phyloP scores from a whole-genome alignment of 2,888 invertebrate genomes.

The Caenorhabditis macrosperma region DNA sequence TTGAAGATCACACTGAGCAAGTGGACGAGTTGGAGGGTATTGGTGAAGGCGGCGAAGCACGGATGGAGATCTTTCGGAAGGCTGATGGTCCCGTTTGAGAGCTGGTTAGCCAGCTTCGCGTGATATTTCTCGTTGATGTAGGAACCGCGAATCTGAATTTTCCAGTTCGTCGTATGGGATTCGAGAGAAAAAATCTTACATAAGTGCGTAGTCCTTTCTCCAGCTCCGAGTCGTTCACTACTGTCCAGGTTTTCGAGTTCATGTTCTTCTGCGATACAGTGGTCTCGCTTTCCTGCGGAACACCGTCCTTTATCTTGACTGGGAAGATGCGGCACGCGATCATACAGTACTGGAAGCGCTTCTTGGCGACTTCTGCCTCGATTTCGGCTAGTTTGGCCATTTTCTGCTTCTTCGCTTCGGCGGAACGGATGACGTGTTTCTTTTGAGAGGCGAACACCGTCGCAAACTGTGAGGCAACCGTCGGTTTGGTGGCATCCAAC shows the following conservation, averaged over 20 bases:
- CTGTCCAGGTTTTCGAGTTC: constrained; percentile 45
- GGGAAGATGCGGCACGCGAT: constrained; percentile 46
- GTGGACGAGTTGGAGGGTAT: constrained; percentile 62
- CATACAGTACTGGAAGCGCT: constrained; percentile 20
- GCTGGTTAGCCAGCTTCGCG: constrained; percentile 19
- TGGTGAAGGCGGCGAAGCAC: constrained; percentile 58
- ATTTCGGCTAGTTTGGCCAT: neutral
- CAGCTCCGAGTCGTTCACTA: constrained; percentile 45
- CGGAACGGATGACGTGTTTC: neutral
- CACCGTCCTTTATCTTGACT: constrained; percentile 33
- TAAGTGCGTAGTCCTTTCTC: constrained; percentile 26
- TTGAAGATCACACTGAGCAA: constrained; percentile 61
- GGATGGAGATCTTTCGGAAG: constrained; percentile 59
- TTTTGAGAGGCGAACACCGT: constrained; percentile 13
- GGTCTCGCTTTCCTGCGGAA: no score
- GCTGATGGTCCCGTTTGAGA: constrained; percentile 50
- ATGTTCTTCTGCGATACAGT: constrained; percentile 14
- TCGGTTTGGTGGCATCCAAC: constrained; percentile 1
- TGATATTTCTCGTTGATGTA: constrained; percentile 49
- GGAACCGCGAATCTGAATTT: constrained; percentile 37
- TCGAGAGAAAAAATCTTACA: no score
- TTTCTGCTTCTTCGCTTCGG: neutral
- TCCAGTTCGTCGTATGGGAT: no score
- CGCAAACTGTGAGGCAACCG: constrained; percentile 18
- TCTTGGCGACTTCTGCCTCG: constrained; percentile 30